Conservation (phyloP, 2,113 vertebrate species). For the Trogon surrucura region DNA sequence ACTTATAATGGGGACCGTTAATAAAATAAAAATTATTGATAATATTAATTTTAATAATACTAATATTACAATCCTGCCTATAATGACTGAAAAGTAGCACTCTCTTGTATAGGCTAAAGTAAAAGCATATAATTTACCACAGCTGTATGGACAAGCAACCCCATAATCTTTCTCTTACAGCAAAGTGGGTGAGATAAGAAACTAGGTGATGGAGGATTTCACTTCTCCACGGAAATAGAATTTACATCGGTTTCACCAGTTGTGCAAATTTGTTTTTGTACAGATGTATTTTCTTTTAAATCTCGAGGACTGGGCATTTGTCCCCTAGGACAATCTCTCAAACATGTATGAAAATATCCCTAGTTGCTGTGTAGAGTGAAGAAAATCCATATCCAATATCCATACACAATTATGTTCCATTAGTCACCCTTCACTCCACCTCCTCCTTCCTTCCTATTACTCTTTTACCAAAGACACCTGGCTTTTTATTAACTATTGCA, state of each 20-base stretch:
- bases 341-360: constrained; percentile 31
- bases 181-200: constrained; percentile 49
- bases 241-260: constrained; percentile 37
- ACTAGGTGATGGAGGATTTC: constrained; percentile 26
- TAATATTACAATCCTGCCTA: background rate
- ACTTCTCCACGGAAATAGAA: constrained; percentile 37
- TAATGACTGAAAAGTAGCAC: background rate
- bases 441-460: constrained; percentile 16
- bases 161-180: constrained; percentile 53
- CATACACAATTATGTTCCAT: constrained; percentile 64
- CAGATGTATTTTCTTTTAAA: background rate
- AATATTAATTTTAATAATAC: background rate
- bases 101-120: background rate
- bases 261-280: constrained; percentile 49
- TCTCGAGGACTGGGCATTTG: constrained; percentile 3
- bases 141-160: background rate
- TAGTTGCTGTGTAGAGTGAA: constrained; percentile 12
- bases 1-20: background rate
- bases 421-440: constrained; percentile 54
- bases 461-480: constrained; percentile 6
- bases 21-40: background rate
- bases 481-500: background rate
- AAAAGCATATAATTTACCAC: background rate
- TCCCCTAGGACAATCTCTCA: constrained; percentile 51
- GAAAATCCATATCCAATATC: constrained; percentile 67